Conservation (phyloP, 2,113 vertebrate genomes). For the Odocoileus hemionus region DNA sequence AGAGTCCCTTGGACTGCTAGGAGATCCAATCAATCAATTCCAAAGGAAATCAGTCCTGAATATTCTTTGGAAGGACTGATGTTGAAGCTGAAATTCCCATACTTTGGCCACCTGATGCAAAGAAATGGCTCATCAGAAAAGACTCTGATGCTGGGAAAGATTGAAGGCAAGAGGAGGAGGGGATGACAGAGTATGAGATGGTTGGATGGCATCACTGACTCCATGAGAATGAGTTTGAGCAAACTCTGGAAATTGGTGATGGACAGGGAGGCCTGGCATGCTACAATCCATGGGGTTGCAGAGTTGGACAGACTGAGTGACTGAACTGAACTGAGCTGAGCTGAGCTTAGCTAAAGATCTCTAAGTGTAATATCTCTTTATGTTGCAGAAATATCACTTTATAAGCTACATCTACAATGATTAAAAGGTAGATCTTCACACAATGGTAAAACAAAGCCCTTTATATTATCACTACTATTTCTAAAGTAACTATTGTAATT, state of each 20-base stretch:
- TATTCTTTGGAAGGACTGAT: not conserved
- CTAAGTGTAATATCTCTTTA: not conserved
- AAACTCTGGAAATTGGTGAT: not conserved
- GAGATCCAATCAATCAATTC: not conserved
- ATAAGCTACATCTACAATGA: not conserved
- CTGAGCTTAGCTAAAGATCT: not conserved
- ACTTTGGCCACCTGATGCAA: not conserved
- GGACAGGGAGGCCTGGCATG: not conserved
- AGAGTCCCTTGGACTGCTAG: not conserved
- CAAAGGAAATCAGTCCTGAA: not conserved
- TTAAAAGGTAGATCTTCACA: not conserved
- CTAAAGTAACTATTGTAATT: not conserved
- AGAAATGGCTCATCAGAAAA: not conserved
- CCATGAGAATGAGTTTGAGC: not conserved
- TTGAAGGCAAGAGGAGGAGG: not conserved
- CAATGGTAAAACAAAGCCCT: not conserved
- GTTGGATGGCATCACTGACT: not conserved
- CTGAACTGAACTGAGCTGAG: not conserved
- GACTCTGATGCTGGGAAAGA: not conserved
- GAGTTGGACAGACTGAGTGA: not conserved
- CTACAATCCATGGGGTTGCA: not conserved
- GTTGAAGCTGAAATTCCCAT: not conserved
- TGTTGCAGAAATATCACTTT: not conserved
- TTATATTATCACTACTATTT: not conserved
- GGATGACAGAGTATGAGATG: not conserved